Base-by-base conservation (phyloP, 2,113 vertebrate species). In the Progne subis region DNA sequence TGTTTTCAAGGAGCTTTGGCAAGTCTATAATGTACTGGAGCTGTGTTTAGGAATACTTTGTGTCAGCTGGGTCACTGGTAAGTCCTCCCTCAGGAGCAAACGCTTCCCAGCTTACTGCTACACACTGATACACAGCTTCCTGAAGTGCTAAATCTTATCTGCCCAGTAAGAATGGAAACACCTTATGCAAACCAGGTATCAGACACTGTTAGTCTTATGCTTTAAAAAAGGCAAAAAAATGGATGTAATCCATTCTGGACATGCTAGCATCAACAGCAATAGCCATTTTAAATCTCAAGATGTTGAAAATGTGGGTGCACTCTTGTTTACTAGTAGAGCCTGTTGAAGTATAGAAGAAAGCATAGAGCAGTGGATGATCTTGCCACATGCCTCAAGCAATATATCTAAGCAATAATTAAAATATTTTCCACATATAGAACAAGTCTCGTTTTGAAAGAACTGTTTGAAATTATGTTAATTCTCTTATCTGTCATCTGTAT, bases 381-480 rank as follows among this genome's bases (percentile, higher is more conserved):
- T 92, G 46, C 32, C 24, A 47, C 47, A 8, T 86, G 76, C 85
- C 75, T 90, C 68, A 72, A 82, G 67, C 57, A 60, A 7, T 52
- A 29, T 41, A 78, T 69, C 43, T 87, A 68, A 91, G 57, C 60
- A 91, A 79, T 79, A 39, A 90, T 70, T 57, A 43, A 90, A 85
- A 61, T 64, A 34, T 65, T 91, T 92, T 96, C 49, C 71, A 61
- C 12, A 15, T 85, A 80, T 6, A 82, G 53, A 90, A 56, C 17
- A 49, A 85, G n/a, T 29, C 28, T 85, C 8, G 34, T 31, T 90
- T 72, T 88, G 61, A 91, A 86, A 81, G 83, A 43, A 29, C 70
- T 76, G 15, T 84, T 90, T 89, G 88, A 94, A 96, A 74, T 90
- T 72, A 72, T 90, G 88, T 82, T 92, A 87, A 95, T 95, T 28